Base-by-base conservation (phyloP, 2,888 invertebrate genomes). In the Tenthredo scrophulariae region DNA sequence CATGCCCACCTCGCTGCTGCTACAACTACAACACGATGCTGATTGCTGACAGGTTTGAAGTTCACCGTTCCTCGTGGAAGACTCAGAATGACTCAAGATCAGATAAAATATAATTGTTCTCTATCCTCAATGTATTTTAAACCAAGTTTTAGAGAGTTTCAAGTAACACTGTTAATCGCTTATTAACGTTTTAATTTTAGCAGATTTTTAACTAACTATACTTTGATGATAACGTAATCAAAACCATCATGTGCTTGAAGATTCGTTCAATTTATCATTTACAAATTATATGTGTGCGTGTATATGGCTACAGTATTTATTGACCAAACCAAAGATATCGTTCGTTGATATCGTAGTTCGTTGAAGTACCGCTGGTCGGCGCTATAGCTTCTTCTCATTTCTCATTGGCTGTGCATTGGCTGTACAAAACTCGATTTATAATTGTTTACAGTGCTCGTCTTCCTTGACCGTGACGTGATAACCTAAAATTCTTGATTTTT, bases 271-370 rank as follows among this genome's bases (percentile, higher is more conserved):
- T 74, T 74, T 74, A 70, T 43, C 72, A 74, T 43, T 74, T 18
- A 70, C 37, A 70, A 70, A 70, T 43, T 43, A 43, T 67, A 67
- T 6, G 67, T 67, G 5, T 67, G 67, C 26, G 33, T 33, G 67
- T 67, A 18, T 67, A 33, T 15, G 72, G 40, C 43, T 74, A 40
- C 22, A 70, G n/a, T 87, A 87, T 87, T 89, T 89, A 89, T 89
- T 88, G 89, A 89, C 88, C 87, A 89, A 88, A 88, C 89, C 72
- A 43, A 74, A 43, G 72, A 74, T 74, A 74, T 74, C 72, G 43
- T 43, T 74, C 72, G 43, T 43, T 74, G 70, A 70, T 70, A 37
- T 70, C 9, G 5, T 74, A 74, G 72, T 43, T 74, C n/a, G 18
- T 13, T 13, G 22, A 13, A 40, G 37, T 43, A n/a, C 43, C 43